Evolutionary conservation across 2,113 vertebrate species (phyloP), one percentile per base, ranked within the genome.

Genomic region (Actenoides hombroni): DNA sequence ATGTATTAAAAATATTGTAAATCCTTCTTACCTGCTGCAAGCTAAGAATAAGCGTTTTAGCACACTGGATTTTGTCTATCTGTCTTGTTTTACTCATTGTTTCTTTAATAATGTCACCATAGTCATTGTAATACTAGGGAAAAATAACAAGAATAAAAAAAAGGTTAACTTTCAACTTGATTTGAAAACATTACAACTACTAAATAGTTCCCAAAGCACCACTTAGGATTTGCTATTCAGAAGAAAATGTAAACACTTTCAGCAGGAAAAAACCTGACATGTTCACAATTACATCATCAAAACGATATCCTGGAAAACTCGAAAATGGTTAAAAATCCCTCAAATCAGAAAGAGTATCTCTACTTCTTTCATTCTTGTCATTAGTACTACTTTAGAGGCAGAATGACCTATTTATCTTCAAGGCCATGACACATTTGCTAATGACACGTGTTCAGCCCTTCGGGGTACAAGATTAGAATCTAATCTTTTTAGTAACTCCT

Each of bases 41-140:
- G 97, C 99, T 99, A 97, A 99, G 98, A 97, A 99, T 99, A 94
- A 99, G 99, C 0, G 99, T 99, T 98, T 99, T 99, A 97, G 99
- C 99, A 98, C 99, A 99, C 63, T 99, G 99, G 96, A 99, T 99
- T 98, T 99, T 99, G 97, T 99, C 99, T 71, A 99, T 99, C 97
- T 99, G 99, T 92, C 99, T 98, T 61, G 99, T 99, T 98, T 99
- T 99, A 97, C 99, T 99, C 99, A 99, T 99, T 0, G 99, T 99
- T 98, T 99, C 99, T 98, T 99, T 99, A 97, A 99, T 99, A 95
- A 99, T 99, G 96, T 99, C 99, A 44, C 99, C 99, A 65, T 99
- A 99, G 93, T 99, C 99, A 51, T 99, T 99, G 97, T 99, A 99
- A 98, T 99, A 99, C 99, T 99, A 96, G 48, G 75, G 86, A 81